Percentiles rank a stretch among this genome's conserved stretches.
Evolutionary conservation across 2,797 vertebrate genomes (phyloP).

Genomic region (Tachyglossus aculeatus): DNA sequence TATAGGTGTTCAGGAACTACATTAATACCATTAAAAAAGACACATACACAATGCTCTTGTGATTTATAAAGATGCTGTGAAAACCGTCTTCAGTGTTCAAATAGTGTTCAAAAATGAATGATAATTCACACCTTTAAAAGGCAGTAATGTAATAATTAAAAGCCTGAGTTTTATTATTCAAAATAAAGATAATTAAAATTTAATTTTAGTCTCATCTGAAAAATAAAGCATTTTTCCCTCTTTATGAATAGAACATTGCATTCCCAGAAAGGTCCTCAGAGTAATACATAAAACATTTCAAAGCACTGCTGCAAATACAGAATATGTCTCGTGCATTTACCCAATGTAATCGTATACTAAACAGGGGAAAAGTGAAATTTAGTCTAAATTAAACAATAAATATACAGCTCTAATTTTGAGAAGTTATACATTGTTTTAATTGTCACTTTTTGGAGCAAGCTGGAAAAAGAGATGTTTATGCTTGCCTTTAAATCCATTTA

Average conservation of each 20-base stretch:
- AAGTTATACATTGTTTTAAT: too few species aligned
- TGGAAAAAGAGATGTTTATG: too few species aligned
- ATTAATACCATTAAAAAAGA: constrained; percentile 29
- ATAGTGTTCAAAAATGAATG: constrained; percentile 17
- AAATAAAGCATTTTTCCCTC: not conserved
- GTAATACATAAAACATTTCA: not conserved
- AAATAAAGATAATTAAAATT: not conserved
- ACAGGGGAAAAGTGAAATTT: not conserved
- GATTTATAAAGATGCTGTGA: constrained; percentile 2
- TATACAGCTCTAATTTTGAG: not conserved
- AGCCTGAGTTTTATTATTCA: not conserved
- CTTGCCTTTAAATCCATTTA: too few species aligned
- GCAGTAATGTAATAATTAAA: not conserved
- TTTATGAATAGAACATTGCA: not conserved
- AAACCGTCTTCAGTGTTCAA: not conserved
- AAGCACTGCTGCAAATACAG: not conserved
- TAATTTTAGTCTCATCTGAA: not conserved
- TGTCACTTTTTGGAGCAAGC: too few species aligned
- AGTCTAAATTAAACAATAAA: not conserved
- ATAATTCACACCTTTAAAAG: constrained; percentile 12
- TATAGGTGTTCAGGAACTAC: constrained; percentile 6
- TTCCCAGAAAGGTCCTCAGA: not conserved
- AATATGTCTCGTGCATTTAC: not conserved
- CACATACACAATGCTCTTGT: not conserved
- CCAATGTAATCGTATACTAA: not conserved